Percentiles rank a stretch among this genome's conserved stretches.
Conservation (phyloP, 2,113 vertebrate genomes). For the Brienomyrus longianalis region DNA sequence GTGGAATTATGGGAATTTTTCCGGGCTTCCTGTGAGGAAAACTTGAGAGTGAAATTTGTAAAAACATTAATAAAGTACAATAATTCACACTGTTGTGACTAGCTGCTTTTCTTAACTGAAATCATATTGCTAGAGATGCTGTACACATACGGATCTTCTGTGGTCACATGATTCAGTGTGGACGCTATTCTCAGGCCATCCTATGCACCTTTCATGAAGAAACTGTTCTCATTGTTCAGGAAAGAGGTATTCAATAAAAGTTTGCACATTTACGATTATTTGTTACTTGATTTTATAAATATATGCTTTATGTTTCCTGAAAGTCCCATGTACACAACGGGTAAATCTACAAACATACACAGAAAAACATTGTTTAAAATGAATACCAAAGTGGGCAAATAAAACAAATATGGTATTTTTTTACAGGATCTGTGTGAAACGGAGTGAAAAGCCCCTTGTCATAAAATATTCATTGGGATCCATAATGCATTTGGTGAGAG, state of each 20-base stretch:
- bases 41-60: not conserved
- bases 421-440: not conserved
- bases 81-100: not conserved
- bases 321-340: not conserved
- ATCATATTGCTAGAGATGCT: not conserved
- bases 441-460: not conserved
- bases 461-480: not conserved
- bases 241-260: no score
- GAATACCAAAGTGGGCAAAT: not conserved
- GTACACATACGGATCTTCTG: not conserved
- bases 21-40: not conserved
- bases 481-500: not conserved
- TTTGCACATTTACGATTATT: no score
- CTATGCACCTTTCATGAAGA: not conserved
- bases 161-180: no score
- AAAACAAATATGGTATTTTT: not conserved
- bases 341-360: slow-evolving; percentile 13
- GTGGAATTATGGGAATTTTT: not conserved
- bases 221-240: no score
- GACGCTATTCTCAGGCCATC: no score
- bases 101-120: not conserved
- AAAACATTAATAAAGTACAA: not conserved
- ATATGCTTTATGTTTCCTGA: not conserved
- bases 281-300: no score
- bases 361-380: not conserved